Evolutionary conservation across 2,888 invertebrate genomes (phyloP), one percentile per base, ranked within the genome.

Genomic region (Anarsia innoxiella): DNA sequence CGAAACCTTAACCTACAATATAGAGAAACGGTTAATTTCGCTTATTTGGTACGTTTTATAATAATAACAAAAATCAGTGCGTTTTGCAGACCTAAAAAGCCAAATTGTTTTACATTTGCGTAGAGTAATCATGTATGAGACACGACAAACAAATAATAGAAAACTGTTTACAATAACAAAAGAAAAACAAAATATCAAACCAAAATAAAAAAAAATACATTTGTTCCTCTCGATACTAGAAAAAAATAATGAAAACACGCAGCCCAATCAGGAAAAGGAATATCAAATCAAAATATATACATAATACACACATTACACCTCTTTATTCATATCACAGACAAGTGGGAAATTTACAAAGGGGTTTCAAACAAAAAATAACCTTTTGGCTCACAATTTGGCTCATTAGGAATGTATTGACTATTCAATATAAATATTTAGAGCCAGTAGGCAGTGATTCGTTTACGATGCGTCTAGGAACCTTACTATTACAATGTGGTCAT

Each of bases 21-120:
- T 57, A 59, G 57, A 50, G 49, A 40, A n/a, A 49, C 48, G 53
- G 46, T 55, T 45, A 44, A 51, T 46, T 59, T 49, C 51, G 49
- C 56, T 62, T 63, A 67, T 63, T 67, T 65, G 62, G 61, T 66
- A n/a, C n/a, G n/a, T n/a, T n/a, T n/a, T n/a, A n/a, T n/a, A n/a
- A n/a, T n/a, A 65, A 56, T 25, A 40, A 51, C 49, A 50, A 53
- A 52, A 52, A 49, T 59, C 51, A 59, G 58, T 67, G 53, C 51
- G 42, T 40, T 41, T 45, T 44, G 37, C 49, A 56, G 41, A 40
- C 66, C 66, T 67, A 68, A 64, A 46, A 62, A 71, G 69, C 71
- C 72, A 72, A 73, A 72, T 69, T 69, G 67, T 50, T 28, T 28
- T 30, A n/a, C n/a, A n/a, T 16, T 19, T 19, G 19, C 19, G 8